These are phyloP conservation scores for Halocaridina rubra DNA, from an alignment of 2,888 invertebrate genomes.

Conservation along the genomic window DNA sequence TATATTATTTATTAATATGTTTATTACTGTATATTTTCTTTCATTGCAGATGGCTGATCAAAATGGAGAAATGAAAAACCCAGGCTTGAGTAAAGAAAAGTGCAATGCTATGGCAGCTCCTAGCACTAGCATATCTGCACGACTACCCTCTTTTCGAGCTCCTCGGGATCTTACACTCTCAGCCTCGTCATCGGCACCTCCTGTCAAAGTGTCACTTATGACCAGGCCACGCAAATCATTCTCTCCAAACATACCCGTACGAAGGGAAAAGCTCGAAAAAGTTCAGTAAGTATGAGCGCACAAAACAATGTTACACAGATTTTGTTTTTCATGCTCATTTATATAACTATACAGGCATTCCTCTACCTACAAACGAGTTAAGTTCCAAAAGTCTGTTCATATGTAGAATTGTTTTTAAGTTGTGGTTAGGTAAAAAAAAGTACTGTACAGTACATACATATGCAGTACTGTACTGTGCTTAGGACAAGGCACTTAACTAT, in stretches of 20 bases:
- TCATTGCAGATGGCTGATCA: slow-evolving; percentile 36
- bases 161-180: slow-evolving; percentile 57
- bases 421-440: too few species aligned
- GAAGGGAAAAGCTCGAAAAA: slow-evolving; percentile 49
- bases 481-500: too few species aligned
- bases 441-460: too few species aligned
- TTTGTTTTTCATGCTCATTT: too few species aligned
- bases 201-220: slow-evolving; percentile 31
- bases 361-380: too few species aligned
- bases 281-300: slow-evolving; percentile 9
- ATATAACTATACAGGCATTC: too few species aligned
- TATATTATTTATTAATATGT: not conserved
- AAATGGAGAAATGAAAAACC: slow-evolving; percentile 7
- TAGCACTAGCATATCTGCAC: slow-evolving; percentile 6
- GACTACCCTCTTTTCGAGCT: slow-evolving; percentile 52
- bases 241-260: slow-evolving; percentile 50
- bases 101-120: not conserved
- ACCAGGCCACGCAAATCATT: slow-evolving; percentile 45
- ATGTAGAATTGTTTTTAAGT: too few species aligned
- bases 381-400: too few species aligned
- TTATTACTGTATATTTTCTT: not conserved
- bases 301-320: not conserved
- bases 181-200: slow-evolving; percentile 37
- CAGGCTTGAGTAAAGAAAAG: not conserved
- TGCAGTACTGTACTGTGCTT: too few species aligned